Conservation (phyloP, 2,797 vertebrate genomes). For the Cetoscarus ocellatus region DNA sequence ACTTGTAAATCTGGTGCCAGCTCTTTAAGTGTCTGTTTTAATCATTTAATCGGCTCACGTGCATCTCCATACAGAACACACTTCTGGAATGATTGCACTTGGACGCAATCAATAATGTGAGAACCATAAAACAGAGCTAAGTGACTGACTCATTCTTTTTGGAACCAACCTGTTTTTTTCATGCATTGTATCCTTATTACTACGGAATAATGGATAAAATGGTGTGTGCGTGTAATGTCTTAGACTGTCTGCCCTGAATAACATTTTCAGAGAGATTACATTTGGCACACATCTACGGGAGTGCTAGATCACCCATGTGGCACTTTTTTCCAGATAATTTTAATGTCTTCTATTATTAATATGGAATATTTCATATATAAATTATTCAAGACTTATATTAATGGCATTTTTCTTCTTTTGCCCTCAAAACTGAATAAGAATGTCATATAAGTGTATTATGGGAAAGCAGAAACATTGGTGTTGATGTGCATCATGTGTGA, state of each 20-base stretch:
- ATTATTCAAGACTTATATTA: constrained; percentile 11
- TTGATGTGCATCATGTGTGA: constrained; percentile 62
- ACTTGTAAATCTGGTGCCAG: no score
- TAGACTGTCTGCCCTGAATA: constrained; percentile 42
- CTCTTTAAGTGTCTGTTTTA: no score
- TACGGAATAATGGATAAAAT: constrained; percentile 66
- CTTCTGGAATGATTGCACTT: no score
- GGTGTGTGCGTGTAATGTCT: constrained; percentile 51
- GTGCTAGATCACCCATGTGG: constrained; percentile 13
- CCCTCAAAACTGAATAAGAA: constrained; percentile 14
- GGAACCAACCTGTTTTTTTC: constrained; percentile 48
- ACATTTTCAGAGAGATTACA: constrained; percentile 26
- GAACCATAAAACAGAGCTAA: neutral
- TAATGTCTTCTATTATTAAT: constrained; percentile 17
- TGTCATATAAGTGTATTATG: constrained; percentile 32
- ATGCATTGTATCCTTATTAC: constrained; percentile 71
- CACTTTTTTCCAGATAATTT: constrained; percentile 29
- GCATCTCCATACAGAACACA: no score
- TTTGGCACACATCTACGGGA: constrained; percentile 16
- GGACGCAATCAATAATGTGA: no score
- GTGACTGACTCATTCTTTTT: constrained; percentile 58
- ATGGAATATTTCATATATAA: constrained; percentile 2
- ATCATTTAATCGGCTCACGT: no score
- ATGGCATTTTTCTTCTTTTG: constrained; percentile 2
- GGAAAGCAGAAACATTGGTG: constrained; percentile 52